Evolutionary conservation across 35 echinoderm and acorn worm genomes (phyloP).

Genomic region (Ophioderma brevispina): DNA sequence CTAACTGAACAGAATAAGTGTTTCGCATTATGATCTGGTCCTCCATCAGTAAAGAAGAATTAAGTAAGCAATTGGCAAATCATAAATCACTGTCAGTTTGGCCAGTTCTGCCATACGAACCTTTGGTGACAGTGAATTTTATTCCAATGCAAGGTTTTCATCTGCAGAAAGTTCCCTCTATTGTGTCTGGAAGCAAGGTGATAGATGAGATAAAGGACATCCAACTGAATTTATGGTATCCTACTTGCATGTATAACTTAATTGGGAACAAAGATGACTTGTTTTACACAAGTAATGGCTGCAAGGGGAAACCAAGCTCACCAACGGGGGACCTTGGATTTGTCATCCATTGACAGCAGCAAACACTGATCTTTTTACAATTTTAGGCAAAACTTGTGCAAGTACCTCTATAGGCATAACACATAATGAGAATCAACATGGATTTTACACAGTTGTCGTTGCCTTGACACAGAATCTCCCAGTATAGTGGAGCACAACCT

Average conservation of each 20-base stretch:
- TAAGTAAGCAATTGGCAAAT: too few species aligned
- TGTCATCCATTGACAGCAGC: neutral
- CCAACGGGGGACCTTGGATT: neutral
- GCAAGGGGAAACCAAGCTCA: neutral
- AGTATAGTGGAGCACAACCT: neutral
- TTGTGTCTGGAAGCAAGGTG: too few species aligned
- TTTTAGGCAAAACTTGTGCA: neutral
- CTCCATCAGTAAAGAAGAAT: neutral
- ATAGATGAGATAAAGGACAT: too few species aligned
- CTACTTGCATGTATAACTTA: too few species aligned
- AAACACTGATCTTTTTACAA: neutral
- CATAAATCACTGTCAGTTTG: too few species aligned
- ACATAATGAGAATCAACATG: constrained; percentile 18
- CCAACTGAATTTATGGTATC: too few species aligned
- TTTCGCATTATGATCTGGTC: neutral
- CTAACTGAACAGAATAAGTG: neutral
- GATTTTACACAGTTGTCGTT: neutral
- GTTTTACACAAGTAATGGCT: too few species aligned
- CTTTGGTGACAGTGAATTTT: too few species aligned
- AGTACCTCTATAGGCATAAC: neutral
- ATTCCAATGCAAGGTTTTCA: too few species aligned
- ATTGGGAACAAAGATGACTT: too few species aligned
- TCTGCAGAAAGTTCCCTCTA: neutral
- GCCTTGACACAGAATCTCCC: neutral
- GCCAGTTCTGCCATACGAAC: too few species aligned